Conservation (phyloP, 2,888 invertebrate genomes). For the Ormyrus thymus region DNA sequence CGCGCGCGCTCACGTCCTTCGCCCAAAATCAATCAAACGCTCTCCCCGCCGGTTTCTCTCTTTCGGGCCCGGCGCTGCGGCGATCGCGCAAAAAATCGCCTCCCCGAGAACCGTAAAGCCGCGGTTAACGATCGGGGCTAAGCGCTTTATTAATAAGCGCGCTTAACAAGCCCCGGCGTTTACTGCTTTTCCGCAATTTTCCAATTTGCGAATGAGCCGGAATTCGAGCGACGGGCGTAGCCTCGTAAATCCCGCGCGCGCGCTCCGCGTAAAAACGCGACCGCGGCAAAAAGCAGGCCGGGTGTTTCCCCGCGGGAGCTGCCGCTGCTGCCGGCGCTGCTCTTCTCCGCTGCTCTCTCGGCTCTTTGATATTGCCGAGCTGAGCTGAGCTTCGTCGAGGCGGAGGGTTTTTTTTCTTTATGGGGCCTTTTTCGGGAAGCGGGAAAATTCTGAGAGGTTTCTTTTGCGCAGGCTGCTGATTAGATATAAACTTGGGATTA, state of each 20-base stretch:
- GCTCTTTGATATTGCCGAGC: not conserved
- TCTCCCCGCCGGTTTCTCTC: too few relatives aligned
- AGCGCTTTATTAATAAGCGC: constrained; percentile 43
- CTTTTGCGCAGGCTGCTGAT: too few relatives aligned
- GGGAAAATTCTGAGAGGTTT: too few relatives aligned
- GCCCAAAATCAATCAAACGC: too few relatives aligned
- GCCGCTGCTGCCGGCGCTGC: not conserved
- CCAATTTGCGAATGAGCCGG: constrained; percentile 38
- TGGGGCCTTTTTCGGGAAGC: too few relatives aligned
- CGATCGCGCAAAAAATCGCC: not conserved
- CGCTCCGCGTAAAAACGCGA: constrained; percentile 6
- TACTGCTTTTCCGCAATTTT: constrained; percentile 39
- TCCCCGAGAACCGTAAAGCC: too few relatives aligned
- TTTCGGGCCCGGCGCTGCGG: too few relatives aligned
- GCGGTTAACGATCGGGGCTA: not conserved
- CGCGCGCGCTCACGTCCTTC: too few relatives aligned
- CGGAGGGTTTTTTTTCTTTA: not conserved
- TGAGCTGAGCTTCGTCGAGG: not conserved
- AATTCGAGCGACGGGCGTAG: constrained; percentile 1
- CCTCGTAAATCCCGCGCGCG: constrained; percentile 31
- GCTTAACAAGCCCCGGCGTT: constrained; percentile 9
- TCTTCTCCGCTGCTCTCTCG: not conserved
- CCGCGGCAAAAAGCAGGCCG: constrained; percentile 2
- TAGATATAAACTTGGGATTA: too few relatives aligned
- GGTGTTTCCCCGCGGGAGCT: constrained; percentile 17